phyloP scores from a whole-genome alignment of 2,113 vertebrate species.

The Ptychochromis oligacanthus region DNA sequence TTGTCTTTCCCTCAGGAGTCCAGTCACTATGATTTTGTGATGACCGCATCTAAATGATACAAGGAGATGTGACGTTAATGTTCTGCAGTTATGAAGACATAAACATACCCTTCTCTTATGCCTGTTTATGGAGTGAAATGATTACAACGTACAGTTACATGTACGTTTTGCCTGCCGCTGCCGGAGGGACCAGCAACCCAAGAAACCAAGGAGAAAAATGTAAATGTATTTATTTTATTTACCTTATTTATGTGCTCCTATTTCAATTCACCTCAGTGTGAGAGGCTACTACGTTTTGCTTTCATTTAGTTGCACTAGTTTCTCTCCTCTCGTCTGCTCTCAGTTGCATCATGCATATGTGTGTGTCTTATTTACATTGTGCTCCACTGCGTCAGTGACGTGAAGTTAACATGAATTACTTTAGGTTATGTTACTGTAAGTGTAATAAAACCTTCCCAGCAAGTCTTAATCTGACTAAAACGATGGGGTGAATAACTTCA shows the following conservation, averaged over 20 bases:
- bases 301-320: not conserved
- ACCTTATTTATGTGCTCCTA: not conserved
- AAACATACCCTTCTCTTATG: not conserved
- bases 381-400: not conserved
- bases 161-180: not conserved
- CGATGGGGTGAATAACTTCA: not conserved
- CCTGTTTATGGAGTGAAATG: not conserved
- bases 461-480: not conserved
- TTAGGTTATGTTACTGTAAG: not conserved
- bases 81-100: not conserved
- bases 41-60: not conserved
- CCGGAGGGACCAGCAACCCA: not conserved
- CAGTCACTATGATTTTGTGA: not conserved
- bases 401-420: not conserved
- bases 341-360: too few species aligned
- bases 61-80: not conserved
- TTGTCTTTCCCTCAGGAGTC: conserved; percentile 17
- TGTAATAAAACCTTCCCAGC: not conserved
- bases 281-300: not conserved
- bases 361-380: too few species aligned
- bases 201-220: not conserved
- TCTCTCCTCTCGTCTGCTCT: too few species aligned
- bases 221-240: fast-evolving
- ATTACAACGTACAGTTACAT: not conserved
- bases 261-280: not conserved